These are phyloP conservation scores for Propithecus perrieri DNA, from an alignment of 2,797 vertebrate genomes.

Conservation along the genomic window DNA sequence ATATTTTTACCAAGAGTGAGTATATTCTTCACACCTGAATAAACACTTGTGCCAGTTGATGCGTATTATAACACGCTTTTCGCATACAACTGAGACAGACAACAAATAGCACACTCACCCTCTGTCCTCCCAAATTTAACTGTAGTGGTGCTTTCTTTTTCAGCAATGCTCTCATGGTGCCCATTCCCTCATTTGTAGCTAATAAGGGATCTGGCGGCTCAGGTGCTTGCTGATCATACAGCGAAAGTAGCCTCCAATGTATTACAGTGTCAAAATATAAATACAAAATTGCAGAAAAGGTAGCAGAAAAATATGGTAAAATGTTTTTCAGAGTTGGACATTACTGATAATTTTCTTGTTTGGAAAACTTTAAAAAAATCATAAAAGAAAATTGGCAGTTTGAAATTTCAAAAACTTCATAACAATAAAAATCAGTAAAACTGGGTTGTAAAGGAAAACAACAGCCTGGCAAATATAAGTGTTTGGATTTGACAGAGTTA, in stretches of 20 bases:
- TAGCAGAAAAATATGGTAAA: not conserved
- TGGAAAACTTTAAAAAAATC: not conserved
- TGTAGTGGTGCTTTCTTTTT: not conserved
- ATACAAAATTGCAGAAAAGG: not conserved
- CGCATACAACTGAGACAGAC: not conserved
- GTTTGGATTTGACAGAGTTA: not conserved
- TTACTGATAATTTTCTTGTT: not conserved
- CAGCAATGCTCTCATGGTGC: not conserved
- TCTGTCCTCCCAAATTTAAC: not conserved
- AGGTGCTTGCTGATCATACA: not conserved
- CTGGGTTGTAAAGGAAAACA: not conserved
- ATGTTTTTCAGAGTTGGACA: slow-evolving; percentile 17
- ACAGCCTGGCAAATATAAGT: not conserved
- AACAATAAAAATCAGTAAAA: not conserved
- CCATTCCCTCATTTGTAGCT: not conserved
- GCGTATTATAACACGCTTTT: not conserved
- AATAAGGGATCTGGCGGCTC: not conserved
- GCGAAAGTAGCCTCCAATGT: not conserved
- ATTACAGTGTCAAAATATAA: not conserved
- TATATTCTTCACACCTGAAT: not conserved
- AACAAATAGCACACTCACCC: too few relatives aligned
- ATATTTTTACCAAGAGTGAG: not conserved
- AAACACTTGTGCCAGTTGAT: not conserved
- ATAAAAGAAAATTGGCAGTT: not conserved
- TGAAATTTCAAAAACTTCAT: not conserved